Evolutionary conservation across 2,888 invertebrate species (phyloP).

Genomic region (Maniola hyperantus): DNA sequence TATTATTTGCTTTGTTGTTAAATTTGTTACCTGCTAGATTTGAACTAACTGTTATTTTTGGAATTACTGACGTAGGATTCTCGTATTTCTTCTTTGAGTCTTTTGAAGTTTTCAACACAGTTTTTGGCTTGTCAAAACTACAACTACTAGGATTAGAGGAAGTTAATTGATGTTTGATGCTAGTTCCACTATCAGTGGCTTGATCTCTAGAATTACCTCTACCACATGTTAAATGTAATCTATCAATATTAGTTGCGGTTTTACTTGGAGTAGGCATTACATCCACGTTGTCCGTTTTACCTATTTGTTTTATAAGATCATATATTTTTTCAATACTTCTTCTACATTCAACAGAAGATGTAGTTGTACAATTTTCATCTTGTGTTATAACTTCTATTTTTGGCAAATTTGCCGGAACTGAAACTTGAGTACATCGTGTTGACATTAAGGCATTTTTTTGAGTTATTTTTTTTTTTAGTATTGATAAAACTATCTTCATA

Average conservation of each 20-base stretch:
- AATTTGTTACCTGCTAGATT: constrained; percentile 51
- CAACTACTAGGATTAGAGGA: constrained; percentile 58
- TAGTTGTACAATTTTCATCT: constrained; percentile 39
- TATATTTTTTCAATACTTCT: constrained; percentile 73
- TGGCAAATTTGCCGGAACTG: constrained; percentile 46
- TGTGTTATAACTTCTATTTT: constrained; percentile 33
- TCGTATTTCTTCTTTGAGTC: constrained; percentile 37
- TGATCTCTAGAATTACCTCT: constrained; percentile 47
- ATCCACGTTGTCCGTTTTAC: constrained; percentile 46
- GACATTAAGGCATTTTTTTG: constrained; percentile 15
- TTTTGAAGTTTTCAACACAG: constrained; percentile 28
- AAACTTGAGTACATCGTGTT: constrained; percentile 26
- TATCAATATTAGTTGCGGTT: constrained; percentile 18
- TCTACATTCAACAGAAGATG: constrained; percentile 57
- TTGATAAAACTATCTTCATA: constrained; percentile 34
- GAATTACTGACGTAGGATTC: constrained; percentile 45
- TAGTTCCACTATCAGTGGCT: constrained; percentile 65
- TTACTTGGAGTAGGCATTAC: constrained; percentile 42
- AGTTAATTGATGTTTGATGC: constrained; percentile 57
- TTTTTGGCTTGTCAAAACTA: constrained; percentile 53
- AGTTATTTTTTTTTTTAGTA: constrained; percentile 4
- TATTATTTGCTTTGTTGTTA: constrained; percentile 51
- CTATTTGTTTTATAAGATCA: constrained; percentile 61
- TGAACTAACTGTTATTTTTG: constrained; percentile 66
- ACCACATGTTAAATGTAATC: constrained; percentile 29